Evolutionary conservation across 2,797 vertebrate species (phyloP).

Genomic region (Fundulus diaphanus): DNA sequence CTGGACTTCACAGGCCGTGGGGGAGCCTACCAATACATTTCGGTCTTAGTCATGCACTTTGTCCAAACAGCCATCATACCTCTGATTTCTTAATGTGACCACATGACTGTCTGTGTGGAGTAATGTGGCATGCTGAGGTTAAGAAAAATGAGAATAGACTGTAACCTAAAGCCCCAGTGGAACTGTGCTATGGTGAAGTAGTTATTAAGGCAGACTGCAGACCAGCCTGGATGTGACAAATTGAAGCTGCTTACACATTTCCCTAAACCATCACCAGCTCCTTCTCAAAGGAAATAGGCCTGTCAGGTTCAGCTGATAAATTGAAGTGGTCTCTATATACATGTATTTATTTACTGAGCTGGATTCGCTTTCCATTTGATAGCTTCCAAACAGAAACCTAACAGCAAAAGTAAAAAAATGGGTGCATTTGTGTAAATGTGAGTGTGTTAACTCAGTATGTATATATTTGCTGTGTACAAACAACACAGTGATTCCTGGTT

Average conservation of each 20-base stretch:
- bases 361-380: constrained; percentile 42
- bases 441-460: background rate
- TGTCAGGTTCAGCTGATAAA: constrained; percentile 70
- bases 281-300: constrained; percentile 60
- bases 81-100: constrained; percentile 28
- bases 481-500: constrained; percentile 38
- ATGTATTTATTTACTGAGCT: constrained; percentile 65
- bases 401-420: background rate
- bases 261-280: constrained; percentile 59
- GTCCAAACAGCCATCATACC: background rate
- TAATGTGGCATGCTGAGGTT: background rate
- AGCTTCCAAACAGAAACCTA: constrained; percentile 29
- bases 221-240: constrained; percentile 53
- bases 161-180: constrained; percentile 7
- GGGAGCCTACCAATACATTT: background rate
- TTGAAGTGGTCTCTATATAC: constrained; percentile 64
- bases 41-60: background rate
- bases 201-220: constrained; percentile 31
- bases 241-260: constrained; percentile 61
- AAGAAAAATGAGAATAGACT: constrained; percentile 9
- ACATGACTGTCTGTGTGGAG: background rate
- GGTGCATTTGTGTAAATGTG: constrained; percentile 8
- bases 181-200: constrained; percentile 7
- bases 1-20: background rate
- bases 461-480: constrained; percentile 8